These are phyloP conservation scores for Prosopocoilus inquinatus DNA, from an alignment of 2,888 invertebrate genomes.

Conservation along the genomic window DNA sequence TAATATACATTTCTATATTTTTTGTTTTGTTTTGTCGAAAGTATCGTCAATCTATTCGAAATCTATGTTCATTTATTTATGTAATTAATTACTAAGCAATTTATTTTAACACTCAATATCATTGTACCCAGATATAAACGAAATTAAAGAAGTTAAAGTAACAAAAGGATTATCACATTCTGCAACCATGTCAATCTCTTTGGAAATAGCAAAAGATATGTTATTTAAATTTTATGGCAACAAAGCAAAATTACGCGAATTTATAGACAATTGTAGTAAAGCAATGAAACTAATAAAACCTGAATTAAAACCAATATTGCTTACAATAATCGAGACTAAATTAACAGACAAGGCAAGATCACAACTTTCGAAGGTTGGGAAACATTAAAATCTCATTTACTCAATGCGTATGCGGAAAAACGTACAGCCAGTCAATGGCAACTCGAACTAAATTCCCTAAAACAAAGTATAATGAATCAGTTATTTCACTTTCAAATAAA, in stretches of 20 bases:
- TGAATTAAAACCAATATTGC: conserved; percentile 16
- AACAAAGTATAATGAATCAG: conserved; percentile 30
- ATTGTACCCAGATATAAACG: too few species aligned
- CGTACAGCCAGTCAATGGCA: conserved; percentile 35
- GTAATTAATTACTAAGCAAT: too few species aligned
- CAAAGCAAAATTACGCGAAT: conserved; percentile 19
- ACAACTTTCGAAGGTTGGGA: conserved; percentile 23
- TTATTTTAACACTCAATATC: too few species aligned
- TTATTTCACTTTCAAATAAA: conserved; percentile 30
- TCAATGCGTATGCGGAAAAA: conserved; percentile 27
- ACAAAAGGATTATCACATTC: too few species aligned
- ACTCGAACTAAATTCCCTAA: conserved; percentile 33
- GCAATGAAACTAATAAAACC: conserved; percentile 18
- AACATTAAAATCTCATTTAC: conserved; percentile 21
- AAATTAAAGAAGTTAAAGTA: too few species aligned
- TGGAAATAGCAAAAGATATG: conserved; percentile 5
- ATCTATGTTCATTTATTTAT: too few species aligned
- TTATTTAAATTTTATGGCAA: conserved; percentile 18
- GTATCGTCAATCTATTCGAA: too few species aligned
- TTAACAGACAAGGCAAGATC: conserved; percentile 24
- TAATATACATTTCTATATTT: too few species aligned
- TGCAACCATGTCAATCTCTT: too few species aligned
- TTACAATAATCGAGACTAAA: conserved; percentile 28
- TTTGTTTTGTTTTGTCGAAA: too few species aligned
- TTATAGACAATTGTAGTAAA: conserved; percentile 7